Base-by-base conservation (phyloP, 2,113 vertebrate species). In the Catagonus wagneri region DNA sequence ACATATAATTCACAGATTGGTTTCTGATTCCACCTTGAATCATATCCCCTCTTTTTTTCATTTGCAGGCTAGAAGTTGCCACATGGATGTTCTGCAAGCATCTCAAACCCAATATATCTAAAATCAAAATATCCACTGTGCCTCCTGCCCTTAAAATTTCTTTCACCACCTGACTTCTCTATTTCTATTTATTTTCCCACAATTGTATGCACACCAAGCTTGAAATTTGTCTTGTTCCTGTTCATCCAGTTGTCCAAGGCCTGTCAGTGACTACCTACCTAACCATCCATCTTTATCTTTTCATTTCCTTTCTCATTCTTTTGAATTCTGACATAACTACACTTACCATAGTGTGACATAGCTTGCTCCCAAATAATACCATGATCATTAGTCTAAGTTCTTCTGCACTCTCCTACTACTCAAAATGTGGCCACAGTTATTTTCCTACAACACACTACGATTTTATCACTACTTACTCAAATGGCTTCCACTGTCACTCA, bases 291-390 rank as follows among this genome's bases (percentile, higher is more conserved):
- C 52, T 56, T 1, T 56, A 56, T 79, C 2, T 68, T 91, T 86
- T 66, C 4, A 71, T 92, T 96, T 92, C 14, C 32, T 95, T 80
- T 79, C 29, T 94, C 15, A n/a, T 93, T 76, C 32, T 71, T 83
- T 76, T 50, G 60, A 90, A 75, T 44, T 83, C 36, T 19, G 1
- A 39, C 29, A 56, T 52, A 89, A 95, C 23, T 54, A 61, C 7
- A 4, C 39, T 93, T 83, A 52, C 39, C 5, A 68, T 50, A 50
- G 1, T 52, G 76, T 81, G 84, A 61, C 36, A 86, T 75, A 10
- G 25, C 61, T 27, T 78, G n/a, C 29, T 80, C 66, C 39, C 25
- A 44, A 19, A 56, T 39, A 58, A 80, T 89, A 60, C 15, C 80
- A 61, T 90, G 14, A 14, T 50, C 19, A 29, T 83, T 34, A 63